phyloP scores from a whole-genome alignment of 2,797 vertebrate species.

The Danio choprae region DNA sequence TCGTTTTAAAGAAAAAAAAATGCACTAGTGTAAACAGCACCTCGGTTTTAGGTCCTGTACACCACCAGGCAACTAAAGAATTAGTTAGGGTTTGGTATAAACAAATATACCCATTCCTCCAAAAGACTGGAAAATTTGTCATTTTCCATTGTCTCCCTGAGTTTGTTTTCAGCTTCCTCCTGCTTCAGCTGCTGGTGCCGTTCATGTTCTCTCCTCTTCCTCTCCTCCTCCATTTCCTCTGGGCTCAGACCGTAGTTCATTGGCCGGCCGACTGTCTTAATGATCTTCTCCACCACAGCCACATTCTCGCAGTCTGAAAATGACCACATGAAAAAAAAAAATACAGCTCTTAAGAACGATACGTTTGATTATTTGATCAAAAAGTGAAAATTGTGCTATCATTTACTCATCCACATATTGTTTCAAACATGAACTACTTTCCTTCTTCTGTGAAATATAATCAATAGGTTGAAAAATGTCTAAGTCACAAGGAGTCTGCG shows the following conservation, averaged over 20 bases:
- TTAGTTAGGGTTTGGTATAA: background rate
- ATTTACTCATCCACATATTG: too few relatives aligned
- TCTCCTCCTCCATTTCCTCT: slow-evolving; percentile 80
- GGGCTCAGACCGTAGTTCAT: slow-evolving; percentile 86
- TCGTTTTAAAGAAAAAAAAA: too few relatives aligned
- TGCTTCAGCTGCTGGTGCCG: slow-evolving; percentile 68
- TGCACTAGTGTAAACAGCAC: background rate
- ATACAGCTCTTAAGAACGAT: background rate
- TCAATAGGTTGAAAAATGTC: too few relatives aligned
- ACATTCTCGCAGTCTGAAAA: slow-evolving; percentile 74
- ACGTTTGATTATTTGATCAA: too few relatives aligned
- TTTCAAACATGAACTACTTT: too few relatives aligned
- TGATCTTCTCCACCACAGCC: slow-evolving; percentile 78
- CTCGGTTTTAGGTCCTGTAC: too few relatives aligned
- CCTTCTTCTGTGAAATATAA: too few relatives aligned
- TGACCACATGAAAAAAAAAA: background rate
- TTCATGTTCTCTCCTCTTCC: slow-evolving; percentile 74
- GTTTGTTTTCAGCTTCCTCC: slow-evolving; percentile 73
- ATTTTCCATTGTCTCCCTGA: slow-evolving; percentile 74
- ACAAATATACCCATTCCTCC: slow-evolving; percentile 86
- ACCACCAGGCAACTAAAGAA: too few relatives aligned
- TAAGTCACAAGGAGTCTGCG: too few relatives aligned
- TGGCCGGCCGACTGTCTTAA: slow-evolving; percentile 79
- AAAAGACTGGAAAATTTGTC: slow-evolving; percentile 80
- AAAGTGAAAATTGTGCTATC: background rate